Base-by-base conservation (phyloP, 2,888 invertebrate genomes). In the Glomeris marginata region DNA sequence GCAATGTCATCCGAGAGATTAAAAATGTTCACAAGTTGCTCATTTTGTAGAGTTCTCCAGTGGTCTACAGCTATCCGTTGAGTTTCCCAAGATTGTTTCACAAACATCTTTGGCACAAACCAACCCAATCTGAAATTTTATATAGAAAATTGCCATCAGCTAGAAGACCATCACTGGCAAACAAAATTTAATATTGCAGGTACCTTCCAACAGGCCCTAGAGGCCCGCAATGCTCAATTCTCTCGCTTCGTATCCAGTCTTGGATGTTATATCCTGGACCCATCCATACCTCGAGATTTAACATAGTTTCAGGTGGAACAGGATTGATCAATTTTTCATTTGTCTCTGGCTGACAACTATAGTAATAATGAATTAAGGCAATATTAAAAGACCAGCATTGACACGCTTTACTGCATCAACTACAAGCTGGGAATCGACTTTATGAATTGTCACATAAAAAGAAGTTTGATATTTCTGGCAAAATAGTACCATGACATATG, bases 211-310 rank as follows among this genome's bases (percentile, higher is more conserved):
- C 60, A 4, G 68, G 66, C 35, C 69, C 69, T 6, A 69, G 60
- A 4, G 64, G 64, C 4, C 69, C 69, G 47, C 62, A 61, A 54
- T 66, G 65, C 33, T 63, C 58, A 21, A 69, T 55, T 41, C 61
- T 53, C 20, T 60, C 61, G 18, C 58, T 58, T 20, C 57, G 55
- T 2, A 60, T 63, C 58, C 69, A 68, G 47, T 58, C 59, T 35
- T 67, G 66, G 28, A 71, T 67, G 59, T 77, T 77, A 47, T 72
- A 71, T 41, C 77, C 75, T 0, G 80, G 74, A 20, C 77, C 72
- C 52, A 78, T 68, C 78, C 81, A 81, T 0, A 80, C 77, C 63
- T 81, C 83, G 60, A 83, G 65, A 63, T 84, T 81, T 16, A 84
- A 61, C 67, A 69, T 69, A 10, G 66, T 62, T 45, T 63, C 62